Evolutionary conservation across 1,140 invertebrate genomes (phyloP).

Genomic region (Paramacrobiotus metropolitanus): DNA sequence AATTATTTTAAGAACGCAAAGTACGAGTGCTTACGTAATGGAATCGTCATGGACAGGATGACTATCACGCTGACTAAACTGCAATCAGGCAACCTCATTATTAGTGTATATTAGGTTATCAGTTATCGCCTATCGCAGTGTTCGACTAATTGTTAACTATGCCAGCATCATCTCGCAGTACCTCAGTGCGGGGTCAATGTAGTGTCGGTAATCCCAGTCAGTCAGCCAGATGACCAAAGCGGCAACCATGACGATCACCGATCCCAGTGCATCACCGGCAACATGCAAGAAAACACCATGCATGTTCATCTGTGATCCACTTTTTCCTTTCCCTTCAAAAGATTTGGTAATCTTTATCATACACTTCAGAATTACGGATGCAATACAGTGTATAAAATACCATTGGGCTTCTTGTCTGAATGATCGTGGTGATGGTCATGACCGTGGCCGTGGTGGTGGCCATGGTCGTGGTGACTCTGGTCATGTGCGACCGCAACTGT

Average conservation of each 20-base stretch:
- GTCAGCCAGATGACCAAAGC: conserved; percentile 68
- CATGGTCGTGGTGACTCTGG: not conserved
- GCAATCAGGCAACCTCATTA: no score
- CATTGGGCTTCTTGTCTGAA: not conserved
- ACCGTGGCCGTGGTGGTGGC: not conserved
- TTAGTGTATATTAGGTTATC: not conserved
- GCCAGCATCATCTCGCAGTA: no score
- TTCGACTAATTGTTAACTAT: no score
- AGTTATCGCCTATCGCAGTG: not conserved
- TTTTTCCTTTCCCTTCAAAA: no score
- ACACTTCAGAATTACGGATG: no score
- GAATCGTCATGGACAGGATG: not conserved
- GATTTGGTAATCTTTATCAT: no score
- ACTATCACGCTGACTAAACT: not conserved
- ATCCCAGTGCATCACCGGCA: conserved; percentile 75
- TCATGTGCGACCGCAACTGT: no score
- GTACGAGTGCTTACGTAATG: not conserved
- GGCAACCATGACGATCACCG: conserved; percentile 58
- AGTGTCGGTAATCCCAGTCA: conserved; percentile 45
- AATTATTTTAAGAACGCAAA: not conserved
- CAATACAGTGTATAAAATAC: no score
- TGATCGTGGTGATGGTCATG: not conserved
- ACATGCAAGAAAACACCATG: conserved; percentile 89
- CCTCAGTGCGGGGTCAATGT: conserved; percentile 79
- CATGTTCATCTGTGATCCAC: conserved; percentile 86